phyloP scores from a whole-genome alignment of 2,888 invertebrate species.

The Pteria penguin region DNA sequence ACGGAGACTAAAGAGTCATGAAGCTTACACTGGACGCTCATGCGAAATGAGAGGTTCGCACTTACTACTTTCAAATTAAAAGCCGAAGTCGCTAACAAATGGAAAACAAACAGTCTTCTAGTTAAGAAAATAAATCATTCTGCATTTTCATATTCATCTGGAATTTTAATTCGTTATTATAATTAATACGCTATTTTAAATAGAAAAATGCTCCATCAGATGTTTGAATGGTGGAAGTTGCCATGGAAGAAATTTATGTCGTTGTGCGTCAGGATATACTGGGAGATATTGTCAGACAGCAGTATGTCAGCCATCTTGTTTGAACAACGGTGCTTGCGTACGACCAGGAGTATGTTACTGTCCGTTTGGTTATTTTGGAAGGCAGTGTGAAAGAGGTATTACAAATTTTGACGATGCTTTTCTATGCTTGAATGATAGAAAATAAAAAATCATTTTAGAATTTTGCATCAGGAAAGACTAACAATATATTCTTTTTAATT shows the following conservation, averaged over 20 bases:
- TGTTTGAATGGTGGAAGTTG: slow-evolving; percentile 56
- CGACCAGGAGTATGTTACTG: slow-evolving; percentile 53
- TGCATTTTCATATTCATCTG: no score
- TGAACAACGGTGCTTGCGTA: slow-evolving; percentile 50
- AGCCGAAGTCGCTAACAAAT: no score
- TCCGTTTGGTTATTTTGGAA: slow-evolving; percentile 50
- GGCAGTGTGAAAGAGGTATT: slow-evolving; percentile 53
- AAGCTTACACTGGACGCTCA: not conserved
- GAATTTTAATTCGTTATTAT: no score
- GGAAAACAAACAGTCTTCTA: no score
- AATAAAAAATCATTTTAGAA: no score
- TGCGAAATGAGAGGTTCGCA: slow-evolving; percentile 2
- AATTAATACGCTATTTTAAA: no score
- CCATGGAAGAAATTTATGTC: slow-evolving; percentile 49
- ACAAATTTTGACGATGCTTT: not conserved
- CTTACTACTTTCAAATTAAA: no score
- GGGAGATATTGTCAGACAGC: slow-evolving; percentile 51
- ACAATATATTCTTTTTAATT: no score
- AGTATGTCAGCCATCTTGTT: slow-evolving; percentile 54
- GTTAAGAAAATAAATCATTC: no score
- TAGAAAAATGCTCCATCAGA: slow-evolving; percentile 49
- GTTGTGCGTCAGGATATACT: slow-evolving; percentile 46
- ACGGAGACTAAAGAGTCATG: not conserved
- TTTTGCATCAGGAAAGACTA: no score
- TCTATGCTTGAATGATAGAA: not conserved